Conservation (phyloP, 2,797 vertebrate species). For the Acipenser oxyrinchus region DNA sequence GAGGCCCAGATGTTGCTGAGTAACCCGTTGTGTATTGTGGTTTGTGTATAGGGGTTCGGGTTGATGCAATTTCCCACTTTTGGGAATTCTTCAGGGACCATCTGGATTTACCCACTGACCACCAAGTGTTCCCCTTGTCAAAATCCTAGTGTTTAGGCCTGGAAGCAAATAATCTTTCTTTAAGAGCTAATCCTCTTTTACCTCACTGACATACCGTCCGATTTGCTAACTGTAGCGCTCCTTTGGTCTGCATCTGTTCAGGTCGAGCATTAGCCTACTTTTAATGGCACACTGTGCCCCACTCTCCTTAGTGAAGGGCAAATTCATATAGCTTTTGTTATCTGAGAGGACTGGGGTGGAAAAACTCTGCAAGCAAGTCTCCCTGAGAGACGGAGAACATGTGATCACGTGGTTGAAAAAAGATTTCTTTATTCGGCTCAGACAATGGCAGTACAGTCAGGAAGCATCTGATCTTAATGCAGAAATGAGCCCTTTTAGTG, state of each 20-base stretch:
- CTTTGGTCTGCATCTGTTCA: constrained; percentile 24
- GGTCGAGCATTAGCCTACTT: constrained; percentile 55
- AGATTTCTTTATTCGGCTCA: constrained; percentile 11
- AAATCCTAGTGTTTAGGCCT: neutral
- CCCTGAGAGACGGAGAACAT: neutral
- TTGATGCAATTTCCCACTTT: too few relatives aligned
- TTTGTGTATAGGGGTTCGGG: too few relatives aligned
- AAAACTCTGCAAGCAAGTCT: neutral
- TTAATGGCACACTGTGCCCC: constrained; percentile 22
- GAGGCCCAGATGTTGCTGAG: too few relatives aligned
- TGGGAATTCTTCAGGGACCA: too few relatives aligned
- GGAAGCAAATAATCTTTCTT: neutral
- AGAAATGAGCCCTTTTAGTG: neutral
- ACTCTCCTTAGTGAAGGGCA: constrained; percentile 16
- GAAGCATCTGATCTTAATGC: neutral
- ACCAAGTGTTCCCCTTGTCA: too few relatives aligned
- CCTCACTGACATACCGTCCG: constrained; percentile 13
- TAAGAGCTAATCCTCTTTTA: constrained; percentile 19
- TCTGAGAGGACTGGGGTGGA: constrained; percentile 5
- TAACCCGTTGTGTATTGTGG: too few relatives aligned
- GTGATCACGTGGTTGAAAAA: constrained; percentile 13
- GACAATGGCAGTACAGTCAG: constrained; percentile 16
- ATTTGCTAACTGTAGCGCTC: constrained; percentile 5
- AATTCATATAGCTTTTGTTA: constrained; percentile 37
- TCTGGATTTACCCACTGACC: too few relatives aligned